phyloP scores from a whole-genome alignment of 2,113 vertebrate genomes.

The Microcebus murinus region DNA sequence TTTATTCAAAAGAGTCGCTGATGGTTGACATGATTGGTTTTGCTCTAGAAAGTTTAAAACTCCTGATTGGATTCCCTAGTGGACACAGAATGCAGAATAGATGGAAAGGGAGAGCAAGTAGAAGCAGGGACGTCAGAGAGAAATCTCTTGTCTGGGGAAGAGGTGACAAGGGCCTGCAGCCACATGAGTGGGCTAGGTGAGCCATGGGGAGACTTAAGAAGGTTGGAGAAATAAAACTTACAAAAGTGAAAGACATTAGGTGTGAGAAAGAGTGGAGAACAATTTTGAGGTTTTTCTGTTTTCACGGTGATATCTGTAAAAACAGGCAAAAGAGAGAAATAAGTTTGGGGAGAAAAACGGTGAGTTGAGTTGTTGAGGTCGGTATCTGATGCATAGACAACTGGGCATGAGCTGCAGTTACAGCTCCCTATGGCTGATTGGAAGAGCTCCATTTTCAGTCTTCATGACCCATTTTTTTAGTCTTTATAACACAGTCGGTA shows the following conservation, averaged over 20 bases:
- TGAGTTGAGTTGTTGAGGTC: no score
- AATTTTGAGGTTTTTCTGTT: neutral
- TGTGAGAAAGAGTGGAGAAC: neutral
- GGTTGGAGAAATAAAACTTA: neutral
- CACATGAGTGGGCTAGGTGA: accelerated
- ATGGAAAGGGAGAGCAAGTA: neutral
- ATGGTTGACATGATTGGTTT: neutral
- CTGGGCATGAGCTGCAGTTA: neutral
- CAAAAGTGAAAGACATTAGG: neutral
- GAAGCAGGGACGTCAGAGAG: neutral
- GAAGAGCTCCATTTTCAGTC: neutral
- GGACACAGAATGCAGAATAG: neutral
- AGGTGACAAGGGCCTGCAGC: neutral
- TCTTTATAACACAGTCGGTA: neutral
- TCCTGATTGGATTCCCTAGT: neutral
- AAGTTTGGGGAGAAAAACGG: neutral
- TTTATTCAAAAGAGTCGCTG: neutral
- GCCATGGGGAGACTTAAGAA: neutral
- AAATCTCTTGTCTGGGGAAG: neutral
- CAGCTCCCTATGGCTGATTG: neutral
- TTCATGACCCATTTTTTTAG: neutral
- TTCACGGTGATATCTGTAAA: neutral
- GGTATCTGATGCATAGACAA: neutral
- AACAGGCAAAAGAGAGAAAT: neutral
- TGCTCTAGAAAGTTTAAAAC: neutral